Percentiles rank a stretch among this genome's conserved stretches.
Evolutionary conservation across 1,140 invertebrate genomes (phyloP).

Genomic region (Orius insidiosus): DNA sequence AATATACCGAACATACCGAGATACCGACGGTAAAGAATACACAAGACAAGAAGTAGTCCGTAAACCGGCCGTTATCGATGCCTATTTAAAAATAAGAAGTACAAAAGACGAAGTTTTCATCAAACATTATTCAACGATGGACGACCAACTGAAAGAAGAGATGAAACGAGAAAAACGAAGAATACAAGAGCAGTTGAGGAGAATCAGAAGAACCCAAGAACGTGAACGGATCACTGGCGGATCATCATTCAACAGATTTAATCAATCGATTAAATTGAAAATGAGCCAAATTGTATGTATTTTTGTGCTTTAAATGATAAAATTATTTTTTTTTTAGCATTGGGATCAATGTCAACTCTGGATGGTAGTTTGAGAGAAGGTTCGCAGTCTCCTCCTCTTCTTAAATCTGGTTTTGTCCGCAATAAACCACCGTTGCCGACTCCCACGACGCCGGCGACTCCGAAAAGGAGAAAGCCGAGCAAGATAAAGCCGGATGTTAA

Average conservation of each 20-base stretch:
- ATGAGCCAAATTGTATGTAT: background rate
- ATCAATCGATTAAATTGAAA: background rate
- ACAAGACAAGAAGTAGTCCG: slow-evolving; percentile 87
- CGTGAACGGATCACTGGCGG: slow-evolving; percentile 38
- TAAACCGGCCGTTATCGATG: slow-evolving; percentile 87
- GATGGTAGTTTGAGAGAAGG: slow-evolving; percentile 13
- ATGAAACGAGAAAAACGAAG: slow-evolving; percentile 91
- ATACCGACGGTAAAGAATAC: slow-evolving; percentile 78
- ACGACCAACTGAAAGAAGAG: slow-evolving; percentile 85
- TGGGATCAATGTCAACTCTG: slow-evolving; percentile 6
- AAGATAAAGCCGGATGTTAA: slow-evolving; percentile 47
- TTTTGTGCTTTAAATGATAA: background rate
- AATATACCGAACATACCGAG: slow-evolving; percentile 86
- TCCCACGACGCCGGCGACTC: slow-evolving; percentile 13
- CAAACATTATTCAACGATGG: slow-evolving; percentile 73
- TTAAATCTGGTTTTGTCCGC: slow-evolving; percentile 2
- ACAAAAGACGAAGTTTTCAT: slow-evolving; percentile 92
- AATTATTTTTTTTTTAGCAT: slow-evolving; percentile 6
- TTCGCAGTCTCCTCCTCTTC: slow-evolving; percentile 11
- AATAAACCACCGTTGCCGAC: slow-evolving; percentile 8
- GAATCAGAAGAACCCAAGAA: slow-evolving; percentile 86
- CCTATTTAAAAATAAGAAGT: slow-evolving; percentile 86
- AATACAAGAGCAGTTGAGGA: slow-evolving; percentile 87
- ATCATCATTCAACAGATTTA: slow-evolving; percentile 2
- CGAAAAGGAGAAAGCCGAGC: slow-evolving; percentile 16